Conservation (phyloP, 53 echinoderm and acorn worm species). For the Henricia sp. region DNA sequence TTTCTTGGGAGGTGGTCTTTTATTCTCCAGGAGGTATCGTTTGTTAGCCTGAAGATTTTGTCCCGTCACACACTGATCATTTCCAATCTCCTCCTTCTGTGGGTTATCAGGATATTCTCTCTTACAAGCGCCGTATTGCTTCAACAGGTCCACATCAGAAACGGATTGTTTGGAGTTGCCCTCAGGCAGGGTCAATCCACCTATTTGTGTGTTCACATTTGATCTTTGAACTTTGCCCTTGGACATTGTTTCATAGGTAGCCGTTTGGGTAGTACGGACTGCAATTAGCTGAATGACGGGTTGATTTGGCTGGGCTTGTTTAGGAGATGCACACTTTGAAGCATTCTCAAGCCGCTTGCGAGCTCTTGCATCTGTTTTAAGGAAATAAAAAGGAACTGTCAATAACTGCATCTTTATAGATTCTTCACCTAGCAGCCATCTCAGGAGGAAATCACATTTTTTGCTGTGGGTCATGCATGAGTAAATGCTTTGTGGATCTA, state of each 20-base stretch:
- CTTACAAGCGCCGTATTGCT: not conserved
- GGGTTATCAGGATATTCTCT: not conserved
- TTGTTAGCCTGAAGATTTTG: no score
- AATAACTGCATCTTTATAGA: no score
- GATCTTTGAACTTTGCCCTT: not conserved
- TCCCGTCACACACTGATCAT: no score
- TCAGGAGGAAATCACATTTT: no score
- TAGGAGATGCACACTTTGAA: not conserved
- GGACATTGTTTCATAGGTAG: not conserved
- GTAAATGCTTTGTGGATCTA: no score
- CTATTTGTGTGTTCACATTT: not conserved
- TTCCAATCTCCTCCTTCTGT: no score
- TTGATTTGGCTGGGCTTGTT: not conserved
- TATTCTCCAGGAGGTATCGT: not conserved
- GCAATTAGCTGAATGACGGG: slow-evolving; percentile 38
- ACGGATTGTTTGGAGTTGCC: not conserved
- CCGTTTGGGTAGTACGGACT: not conserved
- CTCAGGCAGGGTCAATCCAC: not conserved
- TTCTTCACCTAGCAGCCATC: no score
- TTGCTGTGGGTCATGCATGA: no score
- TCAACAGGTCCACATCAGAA: not conserved
- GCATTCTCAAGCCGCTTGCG: slow-evolving; percentile 17
- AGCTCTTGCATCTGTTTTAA: slow-evolving; percentile 42
- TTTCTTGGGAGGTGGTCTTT: slow-evolving; percentile 37
- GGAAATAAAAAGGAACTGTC: not conserved